These are phyloP conservation scores for Leptopilina syphax DNA, from an alignment of 2,888 invertebrate genomes.

Conservation along the genomic window DNA sequence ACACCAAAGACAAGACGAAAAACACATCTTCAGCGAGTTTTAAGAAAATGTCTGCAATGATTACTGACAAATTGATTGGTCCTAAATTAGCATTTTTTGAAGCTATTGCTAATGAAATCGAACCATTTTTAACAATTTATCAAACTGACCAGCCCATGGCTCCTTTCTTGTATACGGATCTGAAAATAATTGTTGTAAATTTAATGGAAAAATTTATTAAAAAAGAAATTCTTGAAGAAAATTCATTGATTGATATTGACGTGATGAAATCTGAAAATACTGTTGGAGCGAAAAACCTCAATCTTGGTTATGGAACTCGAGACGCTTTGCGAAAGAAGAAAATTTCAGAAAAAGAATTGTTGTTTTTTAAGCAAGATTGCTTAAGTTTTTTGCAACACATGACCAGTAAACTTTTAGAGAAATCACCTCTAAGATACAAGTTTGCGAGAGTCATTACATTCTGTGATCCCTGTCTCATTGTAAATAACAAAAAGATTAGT, in stretches of 20 bases:
- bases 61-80: conserved; percentile 10
- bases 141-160: conserved; percentile 54
- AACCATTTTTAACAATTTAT: conserved; percentile 54
- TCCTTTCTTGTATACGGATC: conserved; percentile 51
- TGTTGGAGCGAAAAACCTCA: conserved; percentile 17
- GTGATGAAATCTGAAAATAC: conserved; percentile 9
- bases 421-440: conserved; percentile 38
- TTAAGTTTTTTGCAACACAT: conserved; percentile 25
- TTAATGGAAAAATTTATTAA: conserved; percentile 45
- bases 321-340: conserved; percentile 23
- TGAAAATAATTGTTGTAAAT: conserved; percentile 24
- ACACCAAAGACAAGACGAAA: conserved; percentile 26
- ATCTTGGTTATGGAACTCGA: conserved; percentile 34
- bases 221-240: conserved; percentile 32
- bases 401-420: conserved; percentile 30
- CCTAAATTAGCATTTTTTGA: conserved; percentile 54
- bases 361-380: conserved; percentile 37
- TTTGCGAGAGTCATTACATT: conserved; percentile 7
- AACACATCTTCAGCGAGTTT: conserved; percentile 8
- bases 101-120: conserved; percentile 48
- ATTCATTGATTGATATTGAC: not conserved
- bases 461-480: conserved; percentile 4
- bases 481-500: not conserved
- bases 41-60: not conserved
- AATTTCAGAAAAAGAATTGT: conserved; percentile 25